Conservation (phyloP, 2,113 vertebrate genomes). For the Aleadryas rufinucha region DNA sequence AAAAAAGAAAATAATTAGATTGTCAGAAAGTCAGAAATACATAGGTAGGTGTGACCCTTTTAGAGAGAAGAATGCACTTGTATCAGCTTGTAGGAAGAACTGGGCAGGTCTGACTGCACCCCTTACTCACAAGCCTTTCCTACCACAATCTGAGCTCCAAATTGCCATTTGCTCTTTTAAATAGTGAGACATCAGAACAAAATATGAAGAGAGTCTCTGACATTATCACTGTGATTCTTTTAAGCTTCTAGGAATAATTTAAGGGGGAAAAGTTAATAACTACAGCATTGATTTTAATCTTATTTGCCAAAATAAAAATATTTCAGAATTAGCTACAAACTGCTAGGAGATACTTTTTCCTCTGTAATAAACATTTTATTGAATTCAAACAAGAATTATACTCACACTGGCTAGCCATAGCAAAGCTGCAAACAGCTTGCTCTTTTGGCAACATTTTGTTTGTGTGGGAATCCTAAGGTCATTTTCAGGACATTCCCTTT, state of each 20-base stretch:
- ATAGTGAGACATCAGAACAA: not conserved
- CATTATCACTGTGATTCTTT: not conserved
- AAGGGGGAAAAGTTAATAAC: not conserved
- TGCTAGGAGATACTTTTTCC: not conserved
- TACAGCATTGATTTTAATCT: not conserved
- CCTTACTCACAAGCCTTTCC: not conserved
- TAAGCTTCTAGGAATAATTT: not conserved
- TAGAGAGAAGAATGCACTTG: accelerated
- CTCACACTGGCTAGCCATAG: not conserved
- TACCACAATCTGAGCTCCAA: not conserved
- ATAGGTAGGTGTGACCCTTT: not conserved
- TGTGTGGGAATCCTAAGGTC: not conserved
- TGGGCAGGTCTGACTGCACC: not conserved
- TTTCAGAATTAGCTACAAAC: not conserved
- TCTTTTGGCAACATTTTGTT: not conserved
- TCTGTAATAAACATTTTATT: not conserved
- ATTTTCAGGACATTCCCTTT: not conserved
- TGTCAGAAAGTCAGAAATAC: not conserved
- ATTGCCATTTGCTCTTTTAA: not conserved
- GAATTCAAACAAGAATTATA: not conserved
- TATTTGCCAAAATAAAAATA: not conserved
- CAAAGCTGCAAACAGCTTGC: not conserved
- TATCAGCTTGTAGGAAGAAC: not conserved
- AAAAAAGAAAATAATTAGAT: not conserved
- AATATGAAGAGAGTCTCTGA: not conserved